Conservation (phyloP, 2,888 invertebrate genomes). For the Sesamia inferens region DNA sequence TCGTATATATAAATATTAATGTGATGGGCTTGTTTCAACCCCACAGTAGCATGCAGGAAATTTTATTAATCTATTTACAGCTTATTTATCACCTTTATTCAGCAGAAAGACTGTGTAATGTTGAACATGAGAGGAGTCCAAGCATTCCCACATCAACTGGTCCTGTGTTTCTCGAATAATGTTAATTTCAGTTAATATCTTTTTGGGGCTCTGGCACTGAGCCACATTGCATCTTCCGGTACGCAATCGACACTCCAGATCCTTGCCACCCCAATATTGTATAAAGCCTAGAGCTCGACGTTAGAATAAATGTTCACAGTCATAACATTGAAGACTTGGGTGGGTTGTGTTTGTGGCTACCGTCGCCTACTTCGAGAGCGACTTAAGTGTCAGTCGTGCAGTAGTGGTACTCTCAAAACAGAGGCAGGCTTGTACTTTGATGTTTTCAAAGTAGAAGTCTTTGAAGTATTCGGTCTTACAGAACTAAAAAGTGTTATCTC, state of each 20-base stretch:
- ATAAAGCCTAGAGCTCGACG: no score
- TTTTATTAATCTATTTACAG: background rate
- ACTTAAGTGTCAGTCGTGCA: no score
- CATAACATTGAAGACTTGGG: background rate
- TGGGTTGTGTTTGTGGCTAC: no score
- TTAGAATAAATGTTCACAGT: background rate
- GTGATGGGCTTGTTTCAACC: constrained; percentile 31
- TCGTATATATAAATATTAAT: constrained; percentile 41
- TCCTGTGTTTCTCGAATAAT: background rate
- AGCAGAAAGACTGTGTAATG: background rate
- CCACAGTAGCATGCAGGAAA: background rate
- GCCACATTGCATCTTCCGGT: no score
- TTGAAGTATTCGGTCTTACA: background rate
- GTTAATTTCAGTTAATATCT: background rate
- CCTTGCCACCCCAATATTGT: background rate
- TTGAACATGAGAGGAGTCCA: background rate
- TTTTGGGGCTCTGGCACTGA: background rate
- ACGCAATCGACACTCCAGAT: background rate
- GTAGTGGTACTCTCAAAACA: no score
- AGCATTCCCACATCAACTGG: background rate
- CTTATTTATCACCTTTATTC: background rate
- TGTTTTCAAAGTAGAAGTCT: no score
- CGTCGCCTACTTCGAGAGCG: no score
- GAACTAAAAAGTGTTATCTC: background rate
- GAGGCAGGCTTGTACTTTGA: no score